Percentiles rank a stretch among this genome's conserved stretches.
phyloP scores from a whole-genome alignment of 1,140 invertebrate genomes.

The Drosophila rufa region DNA sequence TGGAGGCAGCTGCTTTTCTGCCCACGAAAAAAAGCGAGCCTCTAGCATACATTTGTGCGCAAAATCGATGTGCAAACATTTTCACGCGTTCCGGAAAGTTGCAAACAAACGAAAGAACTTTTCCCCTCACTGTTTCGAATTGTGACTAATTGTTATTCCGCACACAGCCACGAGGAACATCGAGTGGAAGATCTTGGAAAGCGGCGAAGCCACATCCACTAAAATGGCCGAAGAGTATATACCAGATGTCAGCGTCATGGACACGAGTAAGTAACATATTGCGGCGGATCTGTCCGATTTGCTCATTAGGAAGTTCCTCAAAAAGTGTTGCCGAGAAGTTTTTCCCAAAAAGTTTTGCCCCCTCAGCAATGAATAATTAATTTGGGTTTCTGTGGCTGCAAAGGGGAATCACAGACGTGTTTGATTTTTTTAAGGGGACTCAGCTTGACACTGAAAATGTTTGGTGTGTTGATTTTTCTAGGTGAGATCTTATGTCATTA shows the following conservation, averaged over 20 bases:
- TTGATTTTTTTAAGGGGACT: slow-evolving; percentile 1
- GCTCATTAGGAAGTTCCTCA: slow-evolving; percentile 33
- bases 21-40: slow-evolving; percentile 17
- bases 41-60: slow-evolving; percentile 56
- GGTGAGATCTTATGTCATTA: neutral
- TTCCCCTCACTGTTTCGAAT: slow-evolving; percentile 10
- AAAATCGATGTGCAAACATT: slow-evolving; percentile 66
- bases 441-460: neutral
- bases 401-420: neutral
- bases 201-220: slow-evolving; percentile 54
- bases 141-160: slow-evolving; percentile 65
- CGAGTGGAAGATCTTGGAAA: slow-evolving; percentile 31
- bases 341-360: slow-evolving; percentile 5
- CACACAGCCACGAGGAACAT: slow-evolving; percentile 52
- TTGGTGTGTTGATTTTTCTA: neutral
- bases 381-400: slow-evolving; percentile 7
- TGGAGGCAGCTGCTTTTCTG: slow-evolving; percentile 59
- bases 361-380: slow-evolving; percentile 33
- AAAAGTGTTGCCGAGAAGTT: slow-evolving; percentile 17
- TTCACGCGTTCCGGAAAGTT: slow-evolving; percentile 43
- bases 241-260: slow-evolving; percentile 81
- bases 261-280: slow-evolving; percentile 84
- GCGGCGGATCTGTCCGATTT: slow-evolving; percentile 9
- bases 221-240: slow-evolving; percentile 82
- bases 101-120: slow-evolving; percentile 42